Base-by-base conservation (phyloP, 2,888 invertebrate genomes). In the Corbicula japonica region DNA sequence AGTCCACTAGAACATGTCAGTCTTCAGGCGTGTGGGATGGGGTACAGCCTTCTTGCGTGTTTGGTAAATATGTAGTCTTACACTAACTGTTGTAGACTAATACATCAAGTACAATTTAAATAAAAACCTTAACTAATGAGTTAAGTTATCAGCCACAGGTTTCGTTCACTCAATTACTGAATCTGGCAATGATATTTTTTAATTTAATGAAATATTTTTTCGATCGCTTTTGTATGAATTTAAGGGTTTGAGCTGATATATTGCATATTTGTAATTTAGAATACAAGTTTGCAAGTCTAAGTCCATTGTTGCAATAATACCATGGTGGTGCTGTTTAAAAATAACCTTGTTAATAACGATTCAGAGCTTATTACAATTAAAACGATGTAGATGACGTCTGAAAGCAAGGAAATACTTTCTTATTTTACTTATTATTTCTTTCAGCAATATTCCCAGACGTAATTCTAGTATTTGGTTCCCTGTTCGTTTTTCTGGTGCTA, bases 401-500 rank as follows among this genome's bases (percentile, higher is more conserved):
- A 12, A 38, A 38, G 8, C 8, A 12, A 38, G 8, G 8, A 12
- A 38, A 38, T 8, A 18, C 41, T 12, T 8, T 12, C 6, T 18
- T 15, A 12, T 48, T 12, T 18, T 48, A 48, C 12, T 66, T 23
- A 35, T 54, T 46, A 15, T 35, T 63, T 1, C 35, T 81, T 81
- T 10, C 62, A 81, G 81, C 81, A 21, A 72, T 81, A 63, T 77
- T 81, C 28, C 77, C 81, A 5, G 75, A 77, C 50, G 72, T 77
- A 12, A 34, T 81, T 15, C 30, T 81, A 30, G 75, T 75, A 18
- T 71, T 81, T 63, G 81, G 75, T 21, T 66, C 71, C 10, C 41
- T 81, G 58, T 71, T 81, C 35, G 54, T 77, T 8, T 50, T 81
- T n/a, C 63, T 81, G 35, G 63, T 81, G 1, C 50, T 81, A 4